Evolutionary conservation across 2,797 vertebrate species (phyloP).

Genomic region (Chrosomus eos): DNA sequence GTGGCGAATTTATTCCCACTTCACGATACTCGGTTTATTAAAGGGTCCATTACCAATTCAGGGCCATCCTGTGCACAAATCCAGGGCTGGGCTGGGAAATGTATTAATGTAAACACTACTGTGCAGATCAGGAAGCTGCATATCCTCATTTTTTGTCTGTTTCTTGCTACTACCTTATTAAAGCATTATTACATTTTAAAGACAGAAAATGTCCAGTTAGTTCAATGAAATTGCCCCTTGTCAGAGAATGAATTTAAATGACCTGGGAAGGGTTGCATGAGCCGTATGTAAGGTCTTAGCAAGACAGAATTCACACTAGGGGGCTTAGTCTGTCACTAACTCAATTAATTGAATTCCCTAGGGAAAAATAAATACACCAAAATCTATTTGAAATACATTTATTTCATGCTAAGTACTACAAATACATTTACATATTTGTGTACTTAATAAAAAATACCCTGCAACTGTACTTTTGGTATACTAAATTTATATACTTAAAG

Average conservation of each 20-base stretch:
- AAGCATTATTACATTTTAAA: conserved; percentile 46
- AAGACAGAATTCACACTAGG: not conserved
- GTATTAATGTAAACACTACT: conserved; percentile 50
- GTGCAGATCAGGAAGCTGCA: conserved; percentile 14
- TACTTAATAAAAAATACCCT: too few species aligned
- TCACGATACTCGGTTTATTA: conserved; percentile 19
- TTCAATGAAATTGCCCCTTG: conserved; percentile 30
- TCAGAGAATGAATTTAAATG: conserved; percentile 14
- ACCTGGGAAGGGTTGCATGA: not conserved
- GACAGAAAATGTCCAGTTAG: conserved; percentile 17
- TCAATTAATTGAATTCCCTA: not conserved
- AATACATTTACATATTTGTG: too few species aligned
- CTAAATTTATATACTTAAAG: too few species aligned
- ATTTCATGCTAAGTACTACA: too few species aligned
- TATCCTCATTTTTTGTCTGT: conserved; percentile 6
- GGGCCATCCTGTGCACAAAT: not conserved
- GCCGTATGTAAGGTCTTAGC: not conserved
- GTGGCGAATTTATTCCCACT: conserved; percentile 48
- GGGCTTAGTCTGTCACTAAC: not conserved
- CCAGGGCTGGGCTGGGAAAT: conserved; percentile 28
- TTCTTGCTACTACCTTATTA: conserved; percentile 35
- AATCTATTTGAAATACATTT: too few species aligned
- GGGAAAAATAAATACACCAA: too few species aligned
- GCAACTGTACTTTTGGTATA: too few species aligned
- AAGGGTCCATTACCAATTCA: conserved; percentile 34